Percentiles rank a stretch among this genome's conserved stretches.
phyloP scores from a whole-genome alignment of 2,888 invertebrate species.

The Apamea sordens region DNA sequence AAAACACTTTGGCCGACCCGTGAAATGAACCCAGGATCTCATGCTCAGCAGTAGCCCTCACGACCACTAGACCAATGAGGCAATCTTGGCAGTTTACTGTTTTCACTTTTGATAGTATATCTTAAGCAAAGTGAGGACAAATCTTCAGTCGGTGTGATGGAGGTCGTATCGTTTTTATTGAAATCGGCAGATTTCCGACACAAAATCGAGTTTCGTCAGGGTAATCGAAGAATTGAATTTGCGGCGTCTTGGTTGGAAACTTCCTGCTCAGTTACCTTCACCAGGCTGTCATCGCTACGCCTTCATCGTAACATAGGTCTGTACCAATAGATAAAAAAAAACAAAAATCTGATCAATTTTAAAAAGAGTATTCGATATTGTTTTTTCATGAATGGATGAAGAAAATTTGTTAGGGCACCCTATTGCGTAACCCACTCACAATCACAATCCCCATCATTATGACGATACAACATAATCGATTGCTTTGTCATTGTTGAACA shows the following conservation, averaged over 20 bases:
- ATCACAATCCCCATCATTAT: background rate
- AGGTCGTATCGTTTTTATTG: slow-evolving; percentile 34
- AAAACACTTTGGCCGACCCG: background rate
- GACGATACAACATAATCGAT: background rate
- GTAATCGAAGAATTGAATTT: slow-evolving; percentile 14
- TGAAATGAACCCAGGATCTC: background rate
- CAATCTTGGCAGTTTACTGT: background rate
- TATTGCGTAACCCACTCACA: background rate
- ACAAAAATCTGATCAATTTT: too few species aligned
- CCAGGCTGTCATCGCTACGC: background rate
- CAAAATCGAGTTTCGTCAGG: slow-evolving; percentile 39
- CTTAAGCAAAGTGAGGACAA: background rate
- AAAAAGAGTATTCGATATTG: background rate
- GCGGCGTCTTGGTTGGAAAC: slow-evolving; percentile 18
- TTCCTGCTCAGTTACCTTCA: slow-evolving; percentile 11
- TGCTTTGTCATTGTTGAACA: background rate
- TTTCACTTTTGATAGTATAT: background rate
- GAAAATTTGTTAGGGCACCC: background rate
- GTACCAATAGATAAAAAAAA: background rate
- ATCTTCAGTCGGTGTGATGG: slow-evolving; percentile 3
- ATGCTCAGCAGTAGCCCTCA: background rate
- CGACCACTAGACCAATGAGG: background rate
- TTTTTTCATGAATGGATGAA: too few species aligned
- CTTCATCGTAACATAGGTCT: background rate
- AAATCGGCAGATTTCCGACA: slow-evolving; percentile 34